Evolutionary conservation across 2,888 invertebrate genomes (phyloP).

Genomic region (Cantharis nigra): DNA sequence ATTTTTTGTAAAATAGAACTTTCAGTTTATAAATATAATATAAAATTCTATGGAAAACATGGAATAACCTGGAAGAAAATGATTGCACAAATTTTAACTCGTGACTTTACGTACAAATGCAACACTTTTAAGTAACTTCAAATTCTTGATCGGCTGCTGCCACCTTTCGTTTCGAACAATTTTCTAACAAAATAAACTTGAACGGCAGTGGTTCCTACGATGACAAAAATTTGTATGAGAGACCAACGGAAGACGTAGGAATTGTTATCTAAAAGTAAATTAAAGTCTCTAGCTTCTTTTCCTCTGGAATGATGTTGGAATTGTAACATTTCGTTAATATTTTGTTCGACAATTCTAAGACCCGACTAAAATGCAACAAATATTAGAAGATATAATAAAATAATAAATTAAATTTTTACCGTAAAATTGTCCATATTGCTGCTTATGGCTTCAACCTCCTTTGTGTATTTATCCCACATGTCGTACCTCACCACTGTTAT

Average conservation of each 20-base stretch:
- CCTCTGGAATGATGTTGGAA: slow-evolving; percentile 82
- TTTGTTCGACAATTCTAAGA: slow-evolving; percentile 78
- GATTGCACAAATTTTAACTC: not conserved
- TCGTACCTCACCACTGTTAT: slow-evolving; percentile 90
- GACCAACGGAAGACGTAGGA: slow-evolving; percentile 90
- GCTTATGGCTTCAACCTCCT: slow-evolving; percentile 86
- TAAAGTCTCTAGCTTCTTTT: slow-evolving; percentile 81
- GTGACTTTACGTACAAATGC: not conserved
- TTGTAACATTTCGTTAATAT: slow-evolving; percentile 84
- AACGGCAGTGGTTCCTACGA: slow-evolving; percentile 75
- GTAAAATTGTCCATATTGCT: slow-evolving; percentile 91
- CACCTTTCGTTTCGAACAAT: slow-evolving; percentile 80
- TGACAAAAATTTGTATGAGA: slow-evolving; percentile 80
- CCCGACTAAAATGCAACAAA: slow-evolving; percentile 61
- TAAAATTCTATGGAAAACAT: not conserved
- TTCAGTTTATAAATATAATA: not conserved
- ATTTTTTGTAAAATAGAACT: not conserved
- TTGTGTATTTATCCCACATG: slow-evolving; percentile 89
- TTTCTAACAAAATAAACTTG: slow-evolving; percentile 90
- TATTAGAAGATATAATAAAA: not conserved
- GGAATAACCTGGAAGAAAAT: not conserved
- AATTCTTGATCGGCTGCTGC: slow-evolving; percentile 64
- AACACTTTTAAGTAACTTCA: slow-evolving; percentile 42
- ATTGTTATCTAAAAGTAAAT: slow-evolving; percentile 80
- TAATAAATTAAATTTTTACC: slow-evolving; percentile 59